These are phyloP conservation scores for Gerris lacustris DNA, from an alignment of 2,888 invertebrate species.

Conservation along the genomic window DNA sequence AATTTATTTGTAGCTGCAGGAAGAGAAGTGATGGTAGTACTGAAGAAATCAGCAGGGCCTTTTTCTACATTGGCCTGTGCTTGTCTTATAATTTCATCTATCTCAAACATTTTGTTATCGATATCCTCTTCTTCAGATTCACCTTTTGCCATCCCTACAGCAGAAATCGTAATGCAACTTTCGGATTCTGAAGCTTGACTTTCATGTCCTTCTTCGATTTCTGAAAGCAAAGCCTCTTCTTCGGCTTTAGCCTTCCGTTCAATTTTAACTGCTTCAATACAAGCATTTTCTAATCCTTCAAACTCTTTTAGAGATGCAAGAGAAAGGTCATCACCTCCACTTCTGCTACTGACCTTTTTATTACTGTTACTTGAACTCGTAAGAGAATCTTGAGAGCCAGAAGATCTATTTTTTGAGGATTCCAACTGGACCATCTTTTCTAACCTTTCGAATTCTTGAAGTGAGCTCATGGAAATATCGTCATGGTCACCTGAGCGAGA, in stretches of 20 bases:
- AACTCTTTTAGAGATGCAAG: conserved; percentile 81
- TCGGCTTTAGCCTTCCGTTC: conserved; percentile 76
- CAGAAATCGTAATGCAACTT: conserved; percentile 49
- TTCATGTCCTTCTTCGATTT: conserved; percentile 47
- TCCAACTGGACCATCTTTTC: conserved; percentile 74
- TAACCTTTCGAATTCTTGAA: conserved; percentile 87
- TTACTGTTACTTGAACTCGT: conserved; percentile 46
- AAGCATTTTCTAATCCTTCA: conserved; percentile 79
- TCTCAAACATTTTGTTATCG: conserved; percentile 53
- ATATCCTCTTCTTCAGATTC: conserved; percentile 48
- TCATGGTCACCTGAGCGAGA: conserved; percentile 76
- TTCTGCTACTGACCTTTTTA: conserved; percentile 39
- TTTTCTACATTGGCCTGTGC: conserved; percentile 54
- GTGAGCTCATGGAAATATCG: conserved; percentile 79
- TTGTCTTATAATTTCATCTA: conserved; percentile 54
- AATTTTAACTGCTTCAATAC: conserved; percentile 67
- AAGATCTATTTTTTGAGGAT: conserved; percentile 48
- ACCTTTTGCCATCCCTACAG: conserved; percentile 45
- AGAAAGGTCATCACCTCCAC: conserved; percentile 72
- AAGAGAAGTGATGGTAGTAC: background rate
- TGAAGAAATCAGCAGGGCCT: conserved; percentile 40
- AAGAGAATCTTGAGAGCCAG: conserved; percentile 74
- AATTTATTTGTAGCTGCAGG: conserved; percentile 24
- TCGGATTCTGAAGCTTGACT: conserved; percentile 46
- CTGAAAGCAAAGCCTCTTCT: conserved; percentile 61